Evolutionary conservation across 2,113 vertebrate species (phyloP).

Genomic region (Laterallus jamaicensis): DNA sequence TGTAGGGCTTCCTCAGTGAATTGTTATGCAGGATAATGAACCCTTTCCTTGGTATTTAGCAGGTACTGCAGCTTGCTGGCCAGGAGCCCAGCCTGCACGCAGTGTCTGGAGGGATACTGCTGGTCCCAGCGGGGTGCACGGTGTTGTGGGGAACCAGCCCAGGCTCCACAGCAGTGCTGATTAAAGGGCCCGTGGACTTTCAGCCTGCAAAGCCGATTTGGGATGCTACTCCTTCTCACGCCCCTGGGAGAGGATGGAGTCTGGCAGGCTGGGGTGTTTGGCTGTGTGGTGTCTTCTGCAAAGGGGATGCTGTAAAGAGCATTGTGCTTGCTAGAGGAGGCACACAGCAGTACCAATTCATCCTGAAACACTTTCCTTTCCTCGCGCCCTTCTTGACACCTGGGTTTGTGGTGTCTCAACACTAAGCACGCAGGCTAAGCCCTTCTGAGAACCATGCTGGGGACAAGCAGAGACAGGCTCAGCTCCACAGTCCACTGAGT

Average conservation of each 20-base stretch:
- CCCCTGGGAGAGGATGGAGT: neutral
- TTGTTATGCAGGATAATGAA: neutral
- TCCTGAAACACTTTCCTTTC: neutral
- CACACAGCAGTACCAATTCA: neutral
- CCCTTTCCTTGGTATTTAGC: neutral
- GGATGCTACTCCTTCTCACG: neutral
- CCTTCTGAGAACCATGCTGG: neutral
- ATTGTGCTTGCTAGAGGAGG: neutral
- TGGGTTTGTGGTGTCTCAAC: neutral
- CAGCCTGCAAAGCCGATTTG: neutral
- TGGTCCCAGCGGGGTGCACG: neutral
- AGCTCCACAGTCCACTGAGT: neutral
- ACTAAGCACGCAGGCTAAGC: neutral
- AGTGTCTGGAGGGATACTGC: neutral
- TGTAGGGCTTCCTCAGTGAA: neutral
- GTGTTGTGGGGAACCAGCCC: neutral
- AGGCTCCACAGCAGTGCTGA: accelerated
- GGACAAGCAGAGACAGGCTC: neutral
- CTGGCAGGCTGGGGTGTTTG: no score
- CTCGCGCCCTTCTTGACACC: neutral
- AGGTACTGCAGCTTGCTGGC: neutral
- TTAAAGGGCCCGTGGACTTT: neutral
- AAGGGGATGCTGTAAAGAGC: neutral
- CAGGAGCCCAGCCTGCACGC: neutral
- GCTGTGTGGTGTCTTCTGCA: neutral